These are phyloP conservation scores for Drosophila sordidula DNA, from an alignment of 2,888 invertebrate genomes.

Conservation along the genomic window DNA sequence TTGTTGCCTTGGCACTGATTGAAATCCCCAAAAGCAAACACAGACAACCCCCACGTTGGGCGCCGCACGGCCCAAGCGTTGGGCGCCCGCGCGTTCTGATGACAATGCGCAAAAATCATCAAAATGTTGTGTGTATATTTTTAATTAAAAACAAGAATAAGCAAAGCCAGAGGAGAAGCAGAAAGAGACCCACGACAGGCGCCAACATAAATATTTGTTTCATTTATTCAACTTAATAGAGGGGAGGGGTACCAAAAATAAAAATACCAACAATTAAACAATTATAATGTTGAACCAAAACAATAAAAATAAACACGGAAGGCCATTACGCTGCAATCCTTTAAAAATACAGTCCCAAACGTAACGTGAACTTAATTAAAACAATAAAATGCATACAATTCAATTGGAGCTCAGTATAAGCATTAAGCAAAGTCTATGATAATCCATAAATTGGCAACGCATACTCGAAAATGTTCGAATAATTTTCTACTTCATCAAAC, in stretches of 20 bases:
- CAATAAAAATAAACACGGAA: too few relatives aligned
- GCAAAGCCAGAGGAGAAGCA: not conserved
- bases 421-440: conserved; percentile 2
- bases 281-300: too few relatives aligned
- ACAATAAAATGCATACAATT: conserved; percentile 37
- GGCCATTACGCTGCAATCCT: too few relatives aligned
- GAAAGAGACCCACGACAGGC: conserved; percentile 26
- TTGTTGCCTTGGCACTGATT: conserved; percentile 60
- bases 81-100: conserved; percentile 30
- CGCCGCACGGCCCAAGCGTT: conserved; percentile 12
- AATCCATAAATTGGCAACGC: conserved; percentile 26
- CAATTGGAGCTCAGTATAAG: conserved; percentile 25
- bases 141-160: conserved; percentile 50
- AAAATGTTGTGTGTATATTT: conserved; percentile 59
- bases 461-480: conserved; percentile 8
- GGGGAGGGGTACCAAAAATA: not conserved
- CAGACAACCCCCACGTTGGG: conserved; percentile 26
- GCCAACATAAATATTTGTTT: conserved; percentile 64
- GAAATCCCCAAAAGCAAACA: conserved; percentile 70
- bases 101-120: conserved; percentile 63
- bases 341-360: not conserved
- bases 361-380: conserved; percentile 32
- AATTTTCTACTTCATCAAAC: conserved; percentile 52
- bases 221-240: conserved; percentile 60
- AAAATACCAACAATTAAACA: too few relatives aligned